These are phyloP conservation scores for Malacosoma neustria DNA, from an alignment of 2,888 invertebrate genomes.

Conservation along the genomic window DNA sequence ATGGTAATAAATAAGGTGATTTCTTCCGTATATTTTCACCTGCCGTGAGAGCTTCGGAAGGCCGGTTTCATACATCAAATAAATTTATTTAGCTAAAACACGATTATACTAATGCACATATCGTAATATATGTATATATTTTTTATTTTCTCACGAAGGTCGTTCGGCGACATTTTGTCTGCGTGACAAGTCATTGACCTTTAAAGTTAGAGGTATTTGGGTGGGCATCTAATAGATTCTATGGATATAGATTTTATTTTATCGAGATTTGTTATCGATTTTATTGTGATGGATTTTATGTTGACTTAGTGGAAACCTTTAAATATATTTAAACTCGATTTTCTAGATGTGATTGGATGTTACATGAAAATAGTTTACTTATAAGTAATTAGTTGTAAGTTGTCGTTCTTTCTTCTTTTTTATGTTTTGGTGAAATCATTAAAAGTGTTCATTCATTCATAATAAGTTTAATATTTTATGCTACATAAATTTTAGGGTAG, in stretches of 20 bases:
- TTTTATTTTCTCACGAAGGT: slow-evolving; percentile 54
- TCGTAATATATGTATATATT: slow-evolving; percentile 20
- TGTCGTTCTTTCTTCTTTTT: too few relatives aligned
- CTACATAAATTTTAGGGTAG: too few relatives aligned
- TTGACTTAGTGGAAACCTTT: background rate
- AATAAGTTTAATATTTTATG: too few relatives aligned
- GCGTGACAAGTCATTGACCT: slow-evolving; percentile 45
- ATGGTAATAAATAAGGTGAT: background rate
- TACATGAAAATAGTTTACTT: too few relatives aligned
- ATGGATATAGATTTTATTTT: slow-evolving; percentile 9
- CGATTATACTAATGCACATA: slow-evolving; percentile 56
- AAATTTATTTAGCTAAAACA: slow-evolving; percentile 46
- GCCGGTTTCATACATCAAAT: slow-evolving; percentile 6
- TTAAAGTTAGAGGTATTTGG: slow-evolving; percentile 10
- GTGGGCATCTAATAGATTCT: slow-evolving; percentile 3
- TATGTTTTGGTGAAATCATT: too few relatives aligned
- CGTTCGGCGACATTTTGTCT: slow-evolving; percentile 58
- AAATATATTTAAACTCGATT: background rate
- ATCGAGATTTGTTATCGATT: background rate
- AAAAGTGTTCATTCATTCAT: too few relatives aligned
- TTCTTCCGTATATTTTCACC: background rate
- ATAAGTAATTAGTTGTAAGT: too few relatives aligned
- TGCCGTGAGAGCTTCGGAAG: slow-evolving; percentile 1
- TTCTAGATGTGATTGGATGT: too few relatives aligned
- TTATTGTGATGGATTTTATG: background rate